Conservation (phyloP, 2,113 vertebrate species). For the Talpa occidentalis region DNA sequence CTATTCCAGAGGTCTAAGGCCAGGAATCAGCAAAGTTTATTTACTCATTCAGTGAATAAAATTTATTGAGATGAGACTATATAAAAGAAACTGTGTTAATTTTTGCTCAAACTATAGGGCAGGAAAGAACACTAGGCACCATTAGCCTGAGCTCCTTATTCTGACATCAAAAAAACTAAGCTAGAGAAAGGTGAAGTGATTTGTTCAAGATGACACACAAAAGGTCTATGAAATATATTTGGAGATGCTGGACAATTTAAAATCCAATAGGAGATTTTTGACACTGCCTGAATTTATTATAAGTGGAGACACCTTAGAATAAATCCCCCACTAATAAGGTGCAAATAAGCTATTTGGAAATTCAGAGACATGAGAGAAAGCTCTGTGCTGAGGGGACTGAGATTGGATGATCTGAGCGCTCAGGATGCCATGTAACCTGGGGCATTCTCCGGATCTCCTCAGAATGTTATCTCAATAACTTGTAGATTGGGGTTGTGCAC, state of each 20-base stretch:
- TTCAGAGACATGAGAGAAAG: background rate
- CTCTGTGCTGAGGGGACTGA: background rate
- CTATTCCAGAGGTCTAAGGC: background rate
- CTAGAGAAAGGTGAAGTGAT: background rate
- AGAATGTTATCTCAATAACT: background rate
- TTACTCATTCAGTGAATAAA: background rate
- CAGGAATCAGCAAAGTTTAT: background rate
- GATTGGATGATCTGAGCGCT: background rate
- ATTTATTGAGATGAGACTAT: background rate
- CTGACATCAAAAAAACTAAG: background rate
- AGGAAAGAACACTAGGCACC: background rate
- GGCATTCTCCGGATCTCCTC: background rate
- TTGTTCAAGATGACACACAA: background rate
- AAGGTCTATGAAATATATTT: background rate
- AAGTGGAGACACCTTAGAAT: background rate
- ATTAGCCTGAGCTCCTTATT: background rate
- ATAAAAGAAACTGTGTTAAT: background rate
- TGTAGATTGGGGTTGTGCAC: background rate
- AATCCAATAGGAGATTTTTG: background rate
- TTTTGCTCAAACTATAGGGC: background rate
- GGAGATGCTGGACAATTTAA: background rate
- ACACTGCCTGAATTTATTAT: background rate
- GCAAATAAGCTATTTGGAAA: background rate
- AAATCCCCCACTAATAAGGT: background rate
- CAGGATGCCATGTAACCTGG: no score